phyloP scores from a whole-genome alignment of 2,888 invertebrate genomes.

The Seira ritae region DNA sequence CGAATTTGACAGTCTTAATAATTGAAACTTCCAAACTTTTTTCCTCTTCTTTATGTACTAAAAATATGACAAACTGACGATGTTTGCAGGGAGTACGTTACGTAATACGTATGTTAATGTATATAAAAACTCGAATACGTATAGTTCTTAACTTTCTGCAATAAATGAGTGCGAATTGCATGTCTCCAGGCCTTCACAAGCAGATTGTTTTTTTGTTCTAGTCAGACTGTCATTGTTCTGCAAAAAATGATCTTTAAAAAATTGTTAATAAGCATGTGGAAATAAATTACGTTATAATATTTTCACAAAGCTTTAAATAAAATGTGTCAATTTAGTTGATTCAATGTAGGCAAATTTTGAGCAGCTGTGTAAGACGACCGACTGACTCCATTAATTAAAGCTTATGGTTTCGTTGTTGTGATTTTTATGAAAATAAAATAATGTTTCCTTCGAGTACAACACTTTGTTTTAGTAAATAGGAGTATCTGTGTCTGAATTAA shows the following conservation, averaged over 20 bases:
- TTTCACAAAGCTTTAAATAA: neutral
- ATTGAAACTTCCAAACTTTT: neutral
- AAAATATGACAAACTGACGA: neutral
- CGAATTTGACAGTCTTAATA: conserved; percentile 38
- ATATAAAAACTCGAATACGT: neutral
- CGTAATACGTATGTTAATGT: neutral
- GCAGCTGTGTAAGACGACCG: neutral
- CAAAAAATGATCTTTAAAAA: neutral
- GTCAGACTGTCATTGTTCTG: conserved; percentile 28
- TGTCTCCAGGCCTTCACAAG: neutral
- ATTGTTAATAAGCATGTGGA: neutral
- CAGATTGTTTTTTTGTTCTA: conserved; percentile 24
- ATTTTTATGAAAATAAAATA: neutral
- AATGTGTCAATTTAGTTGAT: neutral
- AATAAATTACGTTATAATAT: neutral
- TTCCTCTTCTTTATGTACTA: neutral
- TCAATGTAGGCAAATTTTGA: neutral
- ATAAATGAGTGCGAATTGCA: neutral
- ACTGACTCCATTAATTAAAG: neutral
- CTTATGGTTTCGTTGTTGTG: neutral
- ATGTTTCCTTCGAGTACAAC: neutral
- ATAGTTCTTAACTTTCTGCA: too few relatives aligned
- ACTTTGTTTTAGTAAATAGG: neutral
- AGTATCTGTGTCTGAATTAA: neutral
- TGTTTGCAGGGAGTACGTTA: neutral